These are phyloP conservation scores for Sitophilus oryzae DNA, from an alignment of 1,140 invertebrate species.

Conservation along the genomic window DNA sequence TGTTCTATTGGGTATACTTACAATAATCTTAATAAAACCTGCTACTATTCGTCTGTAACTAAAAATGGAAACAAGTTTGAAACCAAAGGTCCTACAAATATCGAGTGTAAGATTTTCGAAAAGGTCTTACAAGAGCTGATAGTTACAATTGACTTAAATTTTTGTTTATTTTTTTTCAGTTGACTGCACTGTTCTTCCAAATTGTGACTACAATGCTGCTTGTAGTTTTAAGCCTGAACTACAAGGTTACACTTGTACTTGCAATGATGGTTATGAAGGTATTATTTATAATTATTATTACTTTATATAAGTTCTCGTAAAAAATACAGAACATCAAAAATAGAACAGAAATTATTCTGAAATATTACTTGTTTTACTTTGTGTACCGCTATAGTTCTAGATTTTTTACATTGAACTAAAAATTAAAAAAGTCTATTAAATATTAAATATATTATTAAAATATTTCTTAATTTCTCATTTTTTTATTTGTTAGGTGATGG, in stretches of 20 bases:
- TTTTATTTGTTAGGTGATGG: slow-evolving; percentile 54
- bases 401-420: no score
- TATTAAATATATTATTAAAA: neutral
- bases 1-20: slow-evolving; percentile 49
- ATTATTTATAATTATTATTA: neutral
- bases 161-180: slow-evolving; percentile 46
- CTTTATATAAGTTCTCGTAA: neutral
- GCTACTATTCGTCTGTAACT: slow-evolving; percentile 40
- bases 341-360: neutral
- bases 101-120: slow-evolving; percentile 43
- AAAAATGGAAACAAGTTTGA: slow-evolving; percentile 38
- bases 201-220: slow-evolving; percentile 70
- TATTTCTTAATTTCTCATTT: neutral
- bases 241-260: slow-evolving; percentile 66
- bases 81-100: slow-evolving; percentile 11
- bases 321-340: no score
- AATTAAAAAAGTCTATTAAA: no score
- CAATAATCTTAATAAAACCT: slow-evolving; percentile 39
- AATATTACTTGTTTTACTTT: no score
- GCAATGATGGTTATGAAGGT: slow-evolving; percentile 67
- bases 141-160: neutral
- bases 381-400: no score
- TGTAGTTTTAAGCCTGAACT: slow-evolving; percentile 59
- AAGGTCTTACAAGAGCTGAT: slow-evolving; percentile 10
- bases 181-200: slow-evolving; percentile 66